Conservation (phyloP, 2,113 vertebrate species). For the Columba janthina region DNA sequence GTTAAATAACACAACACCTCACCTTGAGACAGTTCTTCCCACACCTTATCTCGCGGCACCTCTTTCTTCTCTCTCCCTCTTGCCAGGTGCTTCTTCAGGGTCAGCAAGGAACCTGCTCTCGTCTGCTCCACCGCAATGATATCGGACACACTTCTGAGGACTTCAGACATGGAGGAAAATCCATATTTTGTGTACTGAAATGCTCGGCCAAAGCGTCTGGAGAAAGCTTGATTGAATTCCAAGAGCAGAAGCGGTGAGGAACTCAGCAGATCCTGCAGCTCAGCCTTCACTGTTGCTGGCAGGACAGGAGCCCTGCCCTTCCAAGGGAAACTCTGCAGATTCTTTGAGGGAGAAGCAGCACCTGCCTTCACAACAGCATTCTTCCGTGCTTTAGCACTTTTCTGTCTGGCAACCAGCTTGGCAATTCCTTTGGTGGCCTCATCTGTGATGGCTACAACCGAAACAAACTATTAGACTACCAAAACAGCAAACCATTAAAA, state of each 20-base stretch:
- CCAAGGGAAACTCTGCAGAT: slow-evolving; percentile 47
- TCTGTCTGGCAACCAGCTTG: slow-evolving; percentile 84
- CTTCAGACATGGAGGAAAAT: slow-evolving; percentile 85
- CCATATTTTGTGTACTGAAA: slow-evolving; percentile 82
- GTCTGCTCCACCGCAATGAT: slow-evolving; percentile 78
- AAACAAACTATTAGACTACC: not conserved
- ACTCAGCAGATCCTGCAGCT: slow-evolving; percentile 83
- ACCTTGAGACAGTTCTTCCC: slow-evolving; percentile 34
- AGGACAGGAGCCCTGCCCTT: slow-evolving; percentile 67
- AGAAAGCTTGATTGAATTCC: slow-evolving; percentile 80
- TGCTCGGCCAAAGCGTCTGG: slow-evolving; percentile 75
- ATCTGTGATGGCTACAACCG: slow-evolving; percentile 79
- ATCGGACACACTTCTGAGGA: slow-evolving; percentile 78
- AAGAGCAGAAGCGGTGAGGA: slow-evolving; percentile 81
- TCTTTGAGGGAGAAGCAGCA: not conserved
- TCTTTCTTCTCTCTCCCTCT: not conserved
- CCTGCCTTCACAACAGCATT: not conserved
- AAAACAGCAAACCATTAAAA: not conserved
- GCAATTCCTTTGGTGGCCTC: slow-evolving; percentile 83
- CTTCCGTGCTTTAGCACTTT: not conserved
- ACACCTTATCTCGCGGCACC: not conserved
- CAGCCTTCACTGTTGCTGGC: slow-evolving; percentile 80
- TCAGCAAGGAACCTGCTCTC: slow-evolving; percentile 81
- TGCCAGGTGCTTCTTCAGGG: slow-evolving; percentile 61
- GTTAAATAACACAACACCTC: not conserved